Evolutionary conservation across 2,113 vertebrate species (phyloP).

Genomic region (Hipposideros armiger): DNA sequence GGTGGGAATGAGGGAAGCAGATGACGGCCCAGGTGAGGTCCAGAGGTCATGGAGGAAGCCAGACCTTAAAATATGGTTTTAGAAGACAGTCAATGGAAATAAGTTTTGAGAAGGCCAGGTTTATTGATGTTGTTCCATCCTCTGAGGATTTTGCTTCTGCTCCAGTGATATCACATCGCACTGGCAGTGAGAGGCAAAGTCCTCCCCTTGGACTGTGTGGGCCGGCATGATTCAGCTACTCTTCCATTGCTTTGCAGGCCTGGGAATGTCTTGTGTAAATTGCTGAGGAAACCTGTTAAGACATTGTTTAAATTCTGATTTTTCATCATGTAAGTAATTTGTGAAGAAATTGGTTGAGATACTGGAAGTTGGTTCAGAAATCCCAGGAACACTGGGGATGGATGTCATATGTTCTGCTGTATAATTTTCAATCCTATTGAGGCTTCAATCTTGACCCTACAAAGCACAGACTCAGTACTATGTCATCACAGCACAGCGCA

Average conservation of each 20-base stretch:
- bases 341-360: too few relatives aligned
- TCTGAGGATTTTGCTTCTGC: not conserved
- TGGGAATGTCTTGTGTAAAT: not conserved
- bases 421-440: not conserved
- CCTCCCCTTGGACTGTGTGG: not conserved
- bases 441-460: not conserved
- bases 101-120: not conserved
- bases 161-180: too few relatives aligned
- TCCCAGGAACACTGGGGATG: not conserved
- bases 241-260: not conserved
- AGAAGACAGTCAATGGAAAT: not conserved
- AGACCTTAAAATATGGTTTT: not conserved
- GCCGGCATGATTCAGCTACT: too few relatives aligned
- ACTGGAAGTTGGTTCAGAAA: not conserved
- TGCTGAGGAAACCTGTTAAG: not conserved
- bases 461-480: too few relatives aligned
- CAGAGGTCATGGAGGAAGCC: not conserved
- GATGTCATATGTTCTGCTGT: not conserved
- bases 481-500: too few relatives aligned
- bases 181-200: not conserved
- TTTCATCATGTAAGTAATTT: not conserved
- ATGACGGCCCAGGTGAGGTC: not conserved
- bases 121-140: not conserved
- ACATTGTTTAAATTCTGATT: not conserved
- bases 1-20: not conserved